phyloP scores from a whole-genome alignment of 2,888 invertebrate genomes.

The Tetragonula carbonaria region DNA sequence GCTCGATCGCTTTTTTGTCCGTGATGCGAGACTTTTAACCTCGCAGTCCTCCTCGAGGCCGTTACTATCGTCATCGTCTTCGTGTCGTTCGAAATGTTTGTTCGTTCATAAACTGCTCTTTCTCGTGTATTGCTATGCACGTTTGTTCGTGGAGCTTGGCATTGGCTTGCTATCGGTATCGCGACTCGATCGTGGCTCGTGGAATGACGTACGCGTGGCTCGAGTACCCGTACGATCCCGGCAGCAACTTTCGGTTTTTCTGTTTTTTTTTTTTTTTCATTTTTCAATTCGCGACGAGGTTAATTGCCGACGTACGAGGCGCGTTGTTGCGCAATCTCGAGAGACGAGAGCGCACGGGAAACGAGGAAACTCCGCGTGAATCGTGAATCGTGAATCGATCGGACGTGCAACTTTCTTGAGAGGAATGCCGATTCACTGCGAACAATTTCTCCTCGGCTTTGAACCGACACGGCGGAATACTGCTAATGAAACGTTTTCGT shows the following conservation, averaged over 20 bases:
- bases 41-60: neutral
- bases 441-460: constrained; percentile 23
- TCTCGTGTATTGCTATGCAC: no score
- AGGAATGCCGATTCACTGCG: constrained; percentile 72
- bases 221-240: neutral
- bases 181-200: neutral
- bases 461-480: neutral
- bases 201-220: no score
- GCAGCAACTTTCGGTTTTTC: neutral
- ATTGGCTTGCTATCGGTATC: no score
- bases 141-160: no score
- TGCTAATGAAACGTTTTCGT: constrained; percentile 20
- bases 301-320: neutral
- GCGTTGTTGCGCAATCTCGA: constrained; percentile 28
- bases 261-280: neutral
- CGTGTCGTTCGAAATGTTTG: neutral
- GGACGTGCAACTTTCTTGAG: constrained; percentile 76
- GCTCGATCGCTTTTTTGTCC: neutral
- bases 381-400: constrained; percentile 59
- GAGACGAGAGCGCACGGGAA: constrained; percentile 7
- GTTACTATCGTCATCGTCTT: neutral
- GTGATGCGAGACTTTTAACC: neutral
- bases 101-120: neutral
- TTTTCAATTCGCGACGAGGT: constrained; percentile 8
- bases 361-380: constrained; percentile 47